Conservation (phyloP, 2,888 invertebrate species). For the Drosophila flavopinicola region DNA sequence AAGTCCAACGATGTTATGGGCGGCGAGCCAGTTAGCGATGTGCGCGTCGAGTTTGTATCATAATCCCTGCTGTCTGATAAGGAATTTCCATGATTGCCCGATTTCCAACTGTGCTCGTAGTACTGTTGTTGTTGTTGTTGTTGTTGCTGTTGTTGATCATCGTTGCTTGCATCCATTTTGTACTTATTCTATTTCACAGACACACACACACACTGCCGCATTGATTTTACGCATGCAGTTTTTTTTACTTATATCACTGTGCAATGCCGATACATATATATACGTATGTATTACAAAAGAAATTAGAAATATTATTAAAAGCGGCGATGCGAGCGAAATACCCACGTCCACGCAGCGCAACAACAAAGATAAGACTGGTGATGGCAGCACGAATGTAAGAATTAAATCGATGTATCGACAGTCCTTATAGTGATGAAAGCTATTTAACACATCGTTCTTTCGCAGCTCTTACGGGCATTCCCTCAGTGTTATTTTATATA, state of each 20-base stretch:
- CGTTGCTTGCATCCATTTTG: constrained; percentile 63
- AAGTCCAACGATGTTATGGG: constrained; percentile 61
- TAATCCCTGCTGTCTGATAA: constrained; percentile 78
- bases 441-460: not conserved
- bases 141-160: constrained; percentile 41
- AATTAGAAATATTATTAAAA: constrained; percentile 52
- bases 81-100: constrained; percentile 63
- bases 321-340: constrained; percentile 42
- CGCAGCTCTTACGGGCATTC: constrained; percentile 6
- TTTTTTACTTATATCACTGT: constrained; percentile 58
- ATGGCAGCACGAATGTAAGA: constrained; percentile 20
- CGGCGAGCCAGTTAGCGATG: constrained; percentile 67
- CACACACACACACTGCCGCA: constrained; percentile 36
- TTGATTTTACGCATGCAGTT: constrained; percentile 59
- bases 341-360: constrained; percentile 50
- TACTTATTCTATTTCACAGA: constrained; percentile 51
- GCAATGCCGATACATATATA: constrained; percentile 50
- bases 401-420: constrained; percentile 29
- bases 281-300: constrained; percentile 58
- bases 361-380: constrained; percentile 62
- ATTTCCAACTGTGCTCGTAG: constrained; percentile 58
- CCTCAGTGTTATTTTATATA: not conserved
- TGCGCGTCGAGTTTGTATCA: constrained; percentile 73
- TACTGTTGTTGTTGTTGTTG: constrained; percentile 47
- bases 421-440: not conserved